phyloP scores from a whole-genome alignment of 2,113 vertebrate genomes.

The Ammodytes dubius region DNA sequence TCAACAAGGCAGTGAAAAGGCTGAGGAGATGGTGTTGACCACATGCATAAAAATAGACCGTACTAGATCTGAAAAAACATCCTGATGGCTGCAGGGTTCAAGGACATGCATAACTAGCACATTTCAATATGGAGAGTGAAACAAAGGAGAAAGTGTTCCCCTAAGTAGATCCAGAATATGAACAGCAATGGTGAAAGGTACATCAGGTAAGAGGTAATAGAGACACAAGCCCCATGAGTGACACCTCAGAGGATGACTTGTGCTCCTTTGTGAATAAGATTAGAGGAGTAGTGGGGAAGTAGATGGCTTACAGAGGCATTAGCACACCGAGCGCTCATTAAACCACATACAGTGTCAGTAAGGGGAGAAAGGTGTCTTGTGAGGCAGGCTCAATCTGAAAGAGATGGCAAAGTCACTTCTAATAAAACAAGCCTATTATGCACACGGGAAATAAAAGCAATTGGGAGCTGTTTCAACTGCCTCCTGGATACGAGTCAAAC shows the following conservation, averaged over 20 bases:
- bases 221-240: constrained; percentile 62
- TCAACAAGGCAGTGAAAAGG: constrained; percentile 3
- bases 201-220: constrained; percentile 58
- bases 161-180: constrained; percentile 25
- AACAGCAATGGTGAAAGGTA: constrained; percentile 53
- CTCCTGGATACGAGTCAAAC: constrained; percentile 28
- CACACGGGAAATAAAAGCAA: constrained; percentile 60
- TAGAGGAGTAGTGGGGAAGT: constrained; percentile 56
- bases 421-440: constrained; percentile 61
- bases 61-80: constrained; percentile 31
- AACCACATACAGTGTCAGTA: constrained; percentile 69
- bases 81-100: constrained; percentile 50
- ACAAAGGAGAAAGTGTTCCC: constrained; percentile 29
- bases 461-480: constrained; percentile 25
- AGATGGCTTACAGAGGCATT: constrained; percentile 73
- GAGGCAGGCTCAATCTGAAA: constrained; percentile 59
- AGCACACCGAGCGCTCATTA: constrained; percentile 74
- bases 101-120: constrained; percentile 39
- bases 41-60: constrained; percentile 38
- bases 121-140: constrained; percentile 17
- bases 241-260: constrained; percentile 69
- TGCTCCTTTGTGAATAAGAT: constrained; percentile 77
- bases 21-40: constrained; percentile 23
- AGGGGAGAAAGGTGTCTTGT: constrained; percentile 47
- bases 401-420: constrained; percentile 56